Evolutionary conservation across 1,140 invertebrate genomes (phyloP).

Genomic region (Contarinia nasturtii): DNA sequence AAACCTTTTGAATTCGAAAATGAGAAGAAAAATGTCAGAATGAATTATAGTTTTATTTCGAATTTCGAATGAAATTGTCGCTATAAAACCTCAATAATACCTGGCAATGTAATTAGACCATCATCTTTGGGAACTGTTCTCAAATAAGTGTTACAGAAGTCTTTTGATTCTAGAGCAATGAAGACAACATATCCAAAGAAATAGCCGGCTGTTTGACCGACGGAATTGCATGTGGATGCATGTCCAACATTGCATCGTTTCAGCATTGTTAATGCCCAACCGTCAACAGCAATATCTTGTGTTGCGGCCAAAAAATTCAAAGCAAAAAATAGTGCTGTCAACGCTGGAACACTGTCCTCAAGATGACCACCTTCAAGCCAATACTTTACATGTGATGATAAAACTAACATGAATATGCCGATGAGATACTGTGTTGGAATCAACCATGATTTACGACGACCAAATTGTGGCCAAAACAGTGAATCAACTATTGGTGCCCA

Average conservation of each 20-base stretch:
- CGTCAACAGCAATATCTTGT: slow-evolving; percentile 99
- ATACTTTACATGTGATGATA: slow-evolving; percentile 52
- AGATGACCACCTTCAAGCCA: slow-evolving; percentile 47
- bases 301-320: slow-evolving; percentile 95
- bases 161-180: slow-evolving; percentile 87
- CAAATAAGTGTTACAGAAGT: slow-evolving; percentile 91
- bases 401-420: slow-evolving; percentile 65
- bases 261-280: slow-evolving; percentile 98
- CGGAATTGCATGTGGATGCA: slow-evolving; percentile 96
- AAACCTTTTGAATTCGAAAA: too few species aligned
- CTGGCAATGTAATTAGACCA: slow-evolving; percentile 69
- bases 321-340: slow-evolving; percentile 77
- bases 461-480: slow-evolving; percentile 62
- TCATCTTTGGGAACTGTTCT: slow-evolving; percentile 44
- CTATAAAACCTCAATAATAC: too few species aligned
- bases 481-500: slow-evolving; percentile 98
- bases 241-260: slow-evolving; percentile 95
- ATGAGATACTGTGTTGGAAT: slow-evolving; percentile 75
- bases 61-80: slow-evolving; percentile 1
- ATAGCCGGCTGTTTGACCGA: slow-evolving; percentile 95
- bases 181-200: slow-evolving; percentile 96
- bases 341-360: slow-evolving; percentile 55
- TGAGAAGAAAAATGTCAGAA: slow-evolving; percentile 11
- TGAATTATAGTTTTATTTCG: not conserved
- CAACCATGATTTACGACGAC: slow-evolving; percentile 92